Conservation (phyloP, 1,140 invertebrate genomes). For the Episyrphus balteatus region DNA sequence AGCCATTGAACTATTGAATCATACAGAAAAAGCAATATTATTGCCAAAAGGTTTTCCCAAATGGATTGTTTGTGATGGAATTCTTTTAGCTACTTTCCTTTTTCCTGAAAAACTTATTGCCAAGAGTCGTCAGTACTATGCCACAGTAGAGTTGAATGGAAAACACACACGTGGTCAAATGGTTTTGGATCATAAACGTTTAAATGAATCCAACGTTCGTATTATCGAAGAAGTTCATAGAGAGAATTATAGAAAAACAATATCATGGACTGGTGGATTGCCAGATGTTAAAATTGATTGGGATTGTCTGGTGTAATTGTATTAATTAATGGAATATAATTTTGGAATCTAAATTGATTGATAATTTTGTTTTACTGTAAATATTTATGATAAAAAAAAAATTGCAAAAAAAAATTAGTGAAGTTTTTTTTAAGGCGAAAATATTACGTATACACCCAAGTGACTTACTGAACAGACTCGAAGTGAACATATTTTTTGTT, state of each 20-base stretch:
- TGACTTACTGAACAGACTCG: too few relatives aligned
- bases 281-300: background rate
- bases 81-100: constrained; percentile 41
- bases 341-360: too few relatives aligned
- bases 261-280: constrained; percentile 14
- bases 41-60: constrained; percentile 15
- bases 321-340: too few relatives aligned
- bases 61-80: constrained; percentile 44
- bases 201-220: constrained; percentile 9
- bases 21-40: constrained; percentile 38
- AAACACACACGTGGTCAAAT: constrained; percentile 21
- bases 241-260: constrained; percentile 12
- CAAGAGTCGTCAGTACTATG: constrained; percentile 29
- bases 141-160: constrained; percentile 18
- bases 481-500: too few relatives aligned
- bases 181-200: constrained; percentile 19
- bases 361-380: too few relatives aligned
- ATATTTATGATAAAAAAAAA: too few relatives aligned
- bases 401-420: too few relatives aligned
- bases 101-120: constrained; percentile 29
- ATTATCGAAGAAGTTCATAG: constrained; percentile 11
- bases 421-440: too few relatives aligned
- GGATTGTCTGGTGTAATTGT: too few relatives aligned
- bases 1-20: constrained; percentile 40
- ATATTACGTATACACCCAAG: too few relatives aligned